Conservation (phyloP, 2,888 invertebrate genomes). For the Dryococelus australis region DNA sequence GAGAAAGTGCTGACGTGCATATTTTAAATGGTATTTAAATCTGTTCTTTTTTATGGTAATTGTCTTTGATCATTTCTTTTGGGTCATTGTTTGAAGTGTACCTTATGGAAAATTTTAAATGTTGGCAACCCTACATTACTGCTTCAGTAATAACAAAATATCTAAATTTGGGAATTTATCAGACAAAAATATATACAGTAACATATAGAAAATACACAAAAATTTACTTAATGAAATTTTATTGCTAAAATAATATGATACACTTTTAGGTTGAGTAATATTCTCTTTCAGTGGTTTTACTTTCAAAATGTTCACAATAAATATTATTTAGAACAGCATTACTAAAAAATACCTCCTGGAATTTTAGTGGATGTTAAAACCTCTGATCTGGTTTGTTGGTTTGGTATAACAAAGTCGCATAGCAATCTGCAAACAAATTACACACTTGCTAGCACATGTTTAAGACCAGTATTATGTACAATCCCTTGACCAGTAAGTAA, state of each 20-base stretch:
- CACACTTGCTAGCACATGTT: neutral
- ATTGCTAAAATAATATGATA: constrained; percentile 10
- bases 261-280: neutral
- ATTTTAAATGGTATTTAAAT: too few species aligned
- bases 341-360: neutral
- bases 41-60: too few species aligned
- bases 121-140: too few species aligned
- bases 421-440: neutral
- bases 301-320: neutral
- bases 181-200: too few species aligned
- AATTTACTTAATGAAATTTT: neutral
- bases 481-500: neutral
- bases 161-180: too few species aligned
- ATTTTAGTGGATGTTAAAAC: neutral
- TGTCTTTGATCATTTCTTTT: too few species aligned
- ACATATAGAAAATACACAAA: too few species aligned
- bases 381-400: constrained; percentile 4
- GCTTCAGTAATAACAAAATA: too few species aligned
- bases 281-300: neutral
- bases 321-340: constrained; percentile 5
- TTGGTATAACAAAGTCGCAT: neutral
- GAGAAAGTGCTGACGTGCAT: too few species aligned
- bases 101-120: too few species aligned
- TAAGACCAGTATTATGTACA: neutral
- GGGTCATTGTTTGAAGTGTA: too few species aligned